These are phyloP conservation scores for Hemithea aestivaria DNA, from an alignment of 2,888 invertebrate genomes.

Conservation along the genomic window DNA sequence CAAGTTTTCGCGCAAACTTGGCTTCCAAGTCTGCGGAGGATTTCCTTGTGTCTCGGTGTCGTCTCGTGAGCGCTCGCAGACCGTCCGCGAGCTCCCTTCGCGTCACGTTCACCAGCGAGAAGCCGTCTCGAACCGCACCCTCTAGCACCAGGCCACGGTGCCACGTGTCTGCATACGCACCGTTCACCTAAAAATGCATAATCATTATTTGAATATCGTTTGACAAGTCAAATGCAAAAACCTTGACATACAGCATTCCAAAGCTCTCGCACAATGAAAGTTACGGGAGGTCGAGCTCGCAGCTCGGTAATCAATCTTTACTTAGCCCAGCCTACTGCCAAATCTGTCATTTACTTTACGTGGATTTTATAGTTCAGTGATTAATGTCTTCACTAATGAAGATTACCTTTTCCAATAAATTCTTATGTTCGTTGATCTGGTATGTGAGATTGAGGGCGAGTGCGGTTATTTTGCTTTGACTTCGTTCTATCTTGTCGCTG, in stretches of 20 bases:
- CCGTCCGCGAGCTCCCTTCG: slow-evolving; percentile 76
- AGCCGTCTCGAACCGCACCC: slow-evolving; percentile 70
- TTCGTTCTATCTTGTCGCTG: slow-evolving; percentile 60
- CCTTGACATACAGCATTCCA: slow-evolving; percentile 4
- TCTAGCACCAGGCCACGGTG: slow-evolving; percentile 71
- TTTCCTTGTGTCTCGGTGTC: slow-evolving; percentile 60
- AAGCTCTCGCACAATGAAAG: slow-evolving; percentile 4
- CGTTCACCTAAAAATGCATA: slow-evolving; percentile 68
- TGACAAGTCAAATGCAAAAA: slow-evolving; percentile 4
- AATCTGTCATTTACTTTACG: slow-evolving; percentile 24
- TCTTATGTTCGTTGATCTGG: slow-evolving; percentile 56
- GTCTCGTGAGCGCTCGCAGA: slow-evolving; percentile 57
- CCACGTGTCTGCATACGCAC: slow-evolving; percentile 82
- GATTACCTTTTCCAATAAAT: slow-evolving; percentile 66
- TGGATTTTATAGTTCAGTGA: slow-evolving; percentile 20
- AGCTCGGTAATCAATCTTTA: slow-evolving; percentile 23
- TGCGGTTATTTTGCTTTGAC: slow-evolving; percentile 58
- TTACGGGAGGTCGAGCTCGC: slow-evolving; percentile 12
- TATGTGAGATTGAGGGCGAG: slow-evolving; percentile 62
- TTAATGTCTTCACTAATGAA: slow-evolving; percentile 18
- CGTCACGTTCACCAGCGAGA: slow-evolving; percentile 73
- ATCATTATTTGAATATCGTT: slow-evolving; percentile 13
- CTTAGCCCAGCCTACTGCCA: slow-evolving; percentile 25
- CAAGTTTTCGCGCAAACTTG: slow-evolving; percentile 52
- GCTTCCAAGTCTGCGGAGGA: slow-evolving; percentile 59